These are phyloP conservation scores for Hirtodrosophila alboralis DNA, from an alignment of 2,888 invertebrate species.

Conservation along the genomic window DNA sequence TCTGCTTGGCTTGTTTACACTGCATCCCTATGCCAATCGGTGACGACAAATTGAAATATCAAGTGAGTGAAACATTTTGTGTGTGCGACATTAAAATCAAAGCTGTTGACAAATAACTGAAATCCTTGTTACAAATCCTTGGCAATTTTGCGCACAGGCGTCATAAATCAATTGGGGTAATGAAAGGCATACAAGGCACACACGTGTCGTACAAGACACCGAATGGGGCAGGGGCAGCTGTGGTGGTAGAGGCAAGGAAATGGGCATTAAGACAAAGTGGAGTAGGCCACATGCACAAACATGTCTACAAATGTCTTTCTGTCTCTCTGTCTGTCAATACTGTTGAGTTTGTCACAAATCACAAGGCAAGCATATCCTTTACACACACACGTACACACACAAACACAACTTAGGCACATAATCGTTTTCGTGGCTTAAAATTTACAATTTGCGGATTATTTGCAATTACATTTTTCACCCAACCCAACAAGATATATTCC, in stretches of 20 bases:
- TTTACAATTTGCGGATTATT: slow-evolving; percentile 69
- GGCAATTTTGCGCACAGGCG: slow-evolving; percentile 71
- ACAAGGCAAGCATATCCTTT: slow-evolving; percentile 31
- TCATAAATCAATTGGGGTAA: slow-evolving; percentile 77
- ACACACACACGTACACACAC: slow-evolving; percentile 3
- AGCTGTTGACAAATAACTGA: slow-evolving; percentile 77
- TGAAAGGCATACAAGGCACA: slow-evolving; percentile 54
- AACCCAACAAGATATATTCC: slow-evolving; percentile 13
- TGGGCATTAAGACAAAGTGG: slow-evolving; percentile 43
- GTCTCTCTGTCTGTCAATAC: slow-evolving; percentile 57
- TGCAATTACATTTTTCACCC: slow-evolving; percentile 61
- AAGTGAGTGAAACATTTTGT: slow-evolving; percentile 1
- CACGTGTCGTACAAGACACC: slow-evolving; percentile 22
- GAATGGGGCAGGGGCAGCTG: background rate
- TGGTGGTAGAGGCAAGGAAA: background rate
- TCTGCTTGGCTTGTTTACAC: background rate
- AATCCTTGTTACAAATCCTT: slow-evolving; percentile 70
- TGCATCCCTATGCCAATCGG: background rate
- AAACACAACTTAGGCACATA: slow-evolving; percentile 30
- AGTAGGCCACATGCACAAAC: slow-evolving; percentile 38
- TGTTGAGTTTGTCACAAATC: slow-evolving; percentile 57
- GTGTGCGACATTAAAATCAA: slow-evolving; percentile 68
- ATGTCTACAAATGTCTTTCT: slow-evolving; percentile 4
- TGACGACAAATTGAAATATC: background rate
- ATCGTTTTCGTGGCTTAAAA: slow-evolving; percentile 62